Percentiles rank a stretch among this genome's conserved stretches.
Conservation (phyloP, 2,888 invertebrate genomes). For the Rambutsinella grinnellia region DNA sequence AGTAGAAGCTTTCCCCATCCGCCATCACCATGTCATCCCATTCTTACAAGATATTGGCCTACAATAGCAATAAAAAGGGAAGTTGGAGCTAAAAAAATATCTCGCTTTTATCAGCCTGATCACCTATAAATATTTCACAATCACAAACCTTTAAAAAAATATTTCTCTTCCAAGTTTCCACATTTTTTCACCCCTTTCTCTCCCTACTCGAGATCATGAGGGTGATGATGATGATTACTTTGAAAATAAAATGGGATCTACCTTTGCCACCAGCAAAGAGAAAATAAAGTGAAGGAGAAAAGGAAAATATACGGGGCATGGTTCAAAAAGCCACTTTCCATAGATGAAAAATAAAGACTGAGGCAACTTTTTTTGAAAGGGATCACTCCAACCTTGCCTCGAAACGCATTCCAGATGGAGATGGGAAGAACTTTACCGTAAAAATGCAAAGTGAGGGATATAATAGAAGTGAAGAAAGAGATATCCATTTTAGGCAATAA, state of each 20-base stretch:
- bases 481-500: constrained; percentile 66
- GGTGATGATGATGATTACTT: neutral
- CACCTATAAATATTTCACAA: constrained; percentile 67
- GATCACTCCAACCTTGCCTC: neutral
- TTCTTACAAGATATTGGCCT: neutral
- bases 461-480: constrained; percentile 53
- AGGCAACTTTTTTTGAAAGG: too few species aligned
- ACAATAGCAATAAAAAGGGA: constrained; percentile 5
- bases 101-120: constrained; percentile 64
- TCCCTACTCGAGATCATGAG: neutral
- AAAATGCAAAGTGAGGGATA: neutral
- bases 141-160: constrained; percentile 63
- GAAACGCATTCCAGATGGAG: neutral
- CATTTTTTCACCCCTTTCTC: constrained; percentile 3
- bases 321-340: constrained; percentile 36
- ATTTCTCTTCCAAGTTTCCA: neutral
- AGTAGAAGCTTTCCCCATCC: neutral
- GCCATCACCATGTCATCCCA: neutral
- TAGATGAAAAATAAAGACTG: constrained; percentile 30
- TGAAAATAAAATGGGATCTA: neutral
- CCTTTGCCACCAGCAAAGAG: constrained; percentile 2
- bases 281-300: constrained; percentile 7
- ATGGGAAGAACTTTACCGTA: neutral
- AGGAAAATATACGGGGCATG: constrained; percentile 6
- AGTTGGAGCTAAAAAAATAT: constrained; percentile 53